Evolutionary conservation across 2,113 vertebrate genomes (phyloP), one percentile per base, ranked within the genome.

Genomic region (Labeo rohita): DNA sequence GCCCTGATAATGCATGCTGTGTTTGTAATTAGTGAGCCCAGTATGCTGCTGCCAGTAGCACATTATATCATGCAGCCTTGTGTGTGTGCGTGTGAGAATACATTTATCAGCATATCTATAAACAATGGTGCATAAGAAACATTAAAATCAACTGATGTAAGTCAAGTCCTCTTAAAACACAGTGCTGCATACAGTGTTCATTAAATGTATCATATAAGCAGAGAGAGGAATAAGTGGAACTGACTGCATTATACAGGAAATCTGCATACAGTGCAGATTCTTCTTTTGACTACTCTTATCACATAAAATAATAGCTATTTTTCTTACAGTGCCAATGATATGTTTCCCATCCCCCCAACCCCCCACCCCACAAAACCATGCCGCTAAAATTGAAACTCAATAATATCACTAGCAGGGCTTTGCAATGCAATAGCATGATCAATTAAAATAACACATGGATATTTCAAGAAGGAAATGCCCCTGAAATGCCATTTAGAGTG

Each of bases 1-100:
- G 8, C 18, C 7, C n/a, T 47, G 2, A 63, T 52, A 75, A 49
- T 65, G 21, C 65, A 87, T 45, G 13, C 80, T 70, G 78, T 21
- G 47, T 85, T 70, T 81, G 36, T 85, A 85, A 86, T 78, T 68
- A 82, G 59, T 43, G 28, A 49, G 3, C 36, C n/a, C 13, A 66
- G 59, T 81, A 34, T 81, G 47, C 68, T n/a, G 36, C 63, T 34
- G 68, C 59, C 83, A 47, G 66, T 15, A 63, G n/a, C 70, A 36
- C 63, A 72, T 23, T 75, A 65, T 23, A 43, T 39, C 39, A 59
- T 16, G 43, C 34, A 63, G 11, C 21, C 18, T 28, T 2, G 28
- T 28, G 8, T 8, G 36, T 50, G 45, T 8, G 34, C 49, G 65
- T 28, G 45, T 75, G 21, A 56, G 28, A 15, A 34, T 39, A 74